Percentiles rank a stretch among this genome's conserved stretches.
These are phyloP conservation scores for Crypturellus undulatus DNA, from an alignment of 2,113 vertebrate genomes.

Conservation along the genomic window DNA sequence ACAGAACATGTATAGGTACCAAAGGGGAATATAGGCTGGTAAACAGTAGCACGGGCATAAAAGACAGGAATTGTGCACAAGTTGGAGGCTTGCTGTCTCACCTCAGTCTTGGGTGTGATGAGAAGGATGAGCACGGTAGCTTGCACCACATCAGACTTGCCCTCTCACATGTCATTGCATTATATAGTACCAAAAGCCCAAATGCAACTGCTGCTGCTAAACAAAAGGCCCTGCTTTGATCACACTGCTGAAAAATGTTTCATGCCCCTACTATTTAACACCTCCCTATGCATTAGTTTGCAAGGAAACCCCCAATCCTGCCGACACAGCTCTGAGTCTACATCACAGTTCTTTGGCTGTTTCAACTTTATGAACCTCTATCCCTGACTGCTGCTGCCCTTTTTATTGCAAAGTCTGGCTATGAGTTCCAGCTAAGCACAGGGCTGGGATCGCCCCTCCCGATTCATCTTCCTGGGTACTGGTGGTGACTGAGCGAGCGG, in stretches of 20 bases:
- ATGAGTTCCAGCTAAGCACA: background rate
- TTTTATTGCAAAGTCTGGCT: background rate
- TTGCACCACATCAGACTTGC: background rate
- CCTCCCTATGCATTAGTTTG: background rate
- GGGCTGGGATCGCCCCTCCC: background rate
- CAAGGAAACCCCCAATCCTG: background rate
- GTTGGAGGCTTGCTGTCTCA: background rate
- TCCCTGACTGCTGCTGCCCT: background rate
- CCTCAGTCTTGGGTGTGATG: background rate
- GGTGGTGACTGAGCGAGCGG: background rate
- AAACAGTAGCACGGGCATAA: background rate
- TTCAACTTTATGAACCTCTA: background rate
- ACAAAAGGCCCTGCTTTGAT: background rate
- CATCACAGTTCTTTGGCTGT: background rate
- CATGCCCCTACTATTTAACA: background rate
- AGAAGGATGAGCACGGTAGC: background rate
- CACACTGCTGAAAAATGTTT: background rate
- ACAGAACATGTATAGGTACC: background rate
- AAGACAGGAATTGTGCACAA: background rate
- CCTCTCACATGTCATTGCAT: background rate
- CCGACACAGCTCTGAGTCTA: background rate
- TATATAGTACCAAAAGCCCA: background rate
- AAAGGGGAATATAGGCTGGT: background rate
- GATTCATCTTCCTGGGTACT: background rate
- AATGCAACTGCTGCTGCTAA: background rate